A percentile compares a stretch with the other conserved stretches of the same genome.
These are phyloP conservation scores for Tetragonula clypearis DNA, from an alignment of 1,140 invertebrate species.

Conservation along the genomic window DNA sequence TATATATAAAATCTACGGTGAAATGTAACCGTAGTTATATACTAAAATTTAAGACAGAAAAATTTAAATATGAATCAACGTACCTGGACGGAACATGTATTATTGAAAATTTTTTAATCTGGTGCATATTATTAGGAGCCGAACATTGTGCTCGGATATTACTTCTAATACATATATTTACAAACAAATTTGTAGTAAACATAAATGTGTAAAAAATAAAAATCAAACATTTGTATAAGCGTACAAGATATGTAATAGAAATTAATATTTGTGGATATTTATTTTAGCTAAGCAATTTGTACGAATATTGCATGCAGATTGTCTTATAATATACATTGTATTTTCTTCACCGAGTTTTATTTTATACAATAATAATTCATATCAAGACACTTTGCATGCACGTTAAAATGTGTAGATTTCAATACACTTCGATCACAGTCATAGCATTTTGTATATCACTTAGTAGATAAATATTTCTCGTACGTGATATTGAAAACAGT, in stretches of 20 bases:
- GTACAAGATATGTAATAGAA: constrained; percentile 38
- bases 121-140: not conserved
- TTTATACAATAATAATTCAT: constrained; percentile 18
- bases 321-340: constrained; percentile 29
- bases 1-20: constrained; percentile 29
- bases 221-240: constrained; percentile 37
- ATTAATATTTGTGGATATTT: constrained; percentile 17
- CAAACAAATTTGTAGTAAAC: constrained; percentile 52
- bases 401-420: constrained; percentile 23
- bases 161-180: constrained; percentile 47
- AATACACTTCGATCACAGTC: constrained; percentile 59
- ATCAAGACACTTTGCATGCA: constrained; percentile 42
- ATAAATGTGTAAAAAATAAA: constrained; percentile 50
- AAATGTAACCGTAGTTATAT: constrained; percentile 32
- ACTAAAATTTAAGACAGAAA: constrained; percentile 21
- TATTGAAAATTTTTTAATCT: constrained; percentile 24
- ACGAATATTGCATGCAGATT: constrained; percentile 39
- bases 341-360: constrained; percentile 35
- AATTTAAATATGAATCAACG: constrained; percentile 39
- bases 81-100: constrained; percentile 52
- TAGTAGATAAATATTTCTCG: constrained; percentile 43
- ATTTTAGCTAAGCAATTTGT: constrained; percentile 43
- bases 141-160: constrained; percentile 31
- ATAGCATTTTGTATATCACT: constrained; percentile 47
- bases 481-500: constrained; percentile 26